Conservation (phyloP, 1,140 invertebrate species). For the Cotesia glomerata region DNA sequence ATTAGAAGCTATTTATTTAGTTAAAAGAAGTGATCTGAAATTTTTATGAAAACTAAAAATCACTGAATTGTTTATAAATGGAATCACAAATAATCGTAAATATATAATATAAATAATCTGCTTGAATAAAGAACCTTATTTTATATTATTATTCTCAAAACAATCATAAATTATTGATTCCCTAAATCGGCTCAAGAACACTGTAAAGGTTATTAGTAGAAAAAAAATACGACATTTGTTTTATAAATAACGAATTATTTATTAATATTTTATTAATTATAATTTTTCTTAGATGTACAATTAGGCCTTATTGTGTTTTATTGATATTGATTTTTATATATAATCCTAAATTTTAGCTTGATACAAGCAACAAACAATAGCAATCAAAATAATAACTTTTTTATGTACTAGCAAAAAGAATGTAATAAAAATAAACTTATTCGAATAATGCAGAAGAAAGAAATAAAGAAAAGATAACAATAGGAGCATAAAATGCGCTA, state of each 20-base stretch:
- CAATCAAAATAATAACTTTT: slow-evolving; percentile 16
- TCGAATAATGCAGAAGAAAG: slow-evolving; percentile 23
- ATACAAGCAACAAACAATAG: slow-evolving; percentile 42
- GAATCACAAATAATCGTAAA: no score
- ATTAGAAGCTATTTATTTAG: no score
- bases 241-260: slow-evolving; percentile 52
- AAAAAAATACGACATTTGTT: slow-evolving; percentile 7
- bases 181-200: no score
- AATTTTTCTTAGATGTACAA: slow-evolving; percentile 39
- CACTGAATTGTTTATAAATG: no score
- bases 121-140: no score
- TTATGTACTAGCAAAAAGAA: neutral
- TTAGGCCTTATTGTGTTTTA: slow-evolving; percentile 38
- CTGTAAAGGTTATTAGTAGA: neutral
- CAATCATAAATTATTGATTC: no score
- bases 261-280: slow-evolving; percentile 36
- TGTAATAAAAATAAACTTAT: neutral
- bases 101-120: no score
- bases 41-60: no score
- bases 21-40: no score
- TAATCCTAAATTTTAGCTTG: slow-evolving; percentile 44
- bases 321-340: slow-evolving; percentile 32
- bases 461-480: slow-evolving; percentile 18
- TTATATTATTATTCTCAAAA: no score
- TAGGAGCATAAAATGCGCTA: slow-evolving; percentile 6